Base-by-base conservation (phyloP, 2,113 vertebrate genomes). In the Nasalis larvatus region DNA sequence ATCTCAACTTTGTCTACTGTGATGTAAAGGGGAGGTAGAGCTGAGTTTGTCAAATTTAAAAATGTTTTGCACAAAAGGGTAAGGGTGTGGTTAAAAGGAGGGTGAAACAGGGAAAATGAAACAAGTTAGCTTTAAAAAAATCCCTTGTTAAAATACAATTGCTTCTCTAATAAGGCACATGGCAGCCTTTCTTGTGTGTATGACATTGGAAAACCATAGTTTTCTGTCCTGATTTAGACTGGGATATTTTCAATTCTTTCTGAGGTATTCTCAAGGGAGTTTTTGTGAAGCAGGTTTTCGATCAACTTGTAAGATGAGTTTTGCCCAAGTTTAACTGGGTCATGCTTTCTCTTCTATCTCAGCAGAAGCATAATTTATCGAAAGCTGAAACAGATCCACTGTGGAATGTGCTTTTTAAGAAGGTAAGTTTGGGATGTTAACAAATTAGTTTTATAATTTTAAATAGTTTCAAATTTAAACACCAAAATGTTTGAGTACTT, bases 301-400 rank as follows among this genome's bases (percentile, higher is more conserved):
- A 97, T 97, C 95, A 91, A 71, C 71, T 86, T 93, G 69, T 49
- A 95, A 96, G 91, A 96, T 95, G 85, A 94, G 96, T 96, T 94
- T 95, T 97, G 63, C 95, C 69, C 18, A 32, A 95, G 54, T 95
- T 97, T 98, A 97, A 96, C 76, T 97, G 94, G 96, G 96, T 96
- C 96, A 96, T 80, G 27, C 32, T 93, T 95, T 93, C 74, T 93
- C 45, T 73, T 95, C 95, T 76, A n/a, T 95, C 92, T 98, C 96
- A 87, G 94, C 91, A 96, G 77, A 98, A 97, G 92, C 52, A 80
- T 45, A 52, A 5, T 97, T 97, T 85, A 96, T 93, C 52, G 87
- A 97, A 95, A 81, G 32, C 69, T 71, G 56, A 92, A 87, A 69
- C 23, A 86, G 20, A 87, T 42, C 40, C 86, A 98, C 88, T 63